Evolutionary conservation across 1,140 invertebrate species (phyloP).

Genomic region (Oreohelix idahoensis): DNA sequence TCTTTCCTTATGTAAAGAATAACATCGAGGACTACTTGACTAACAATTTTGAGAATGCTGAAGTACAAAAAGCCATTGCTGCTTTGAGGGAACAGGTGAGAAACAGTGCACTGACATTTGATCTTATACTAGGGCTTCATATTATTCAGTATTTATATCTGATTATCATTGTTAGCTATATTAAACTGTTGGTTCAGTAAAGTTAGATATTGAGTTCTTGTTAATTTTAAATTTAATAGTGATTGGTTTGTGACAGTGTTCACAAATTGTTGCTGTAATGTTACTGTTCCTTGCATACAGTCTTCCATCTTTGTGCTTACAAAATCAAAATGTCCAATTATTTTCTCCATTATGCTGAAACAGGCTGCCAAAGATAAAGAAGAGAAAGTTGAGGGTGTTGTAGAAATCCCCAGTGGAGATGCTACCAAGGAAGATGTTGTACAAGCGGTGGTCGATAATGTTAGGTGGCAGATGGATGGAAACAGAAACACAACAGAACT

Average conservation of each 20-base stretch:
- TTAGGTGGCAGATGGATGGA: constrained; percentile 85
- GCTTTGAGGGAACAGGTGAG: constrained; percentile 75
- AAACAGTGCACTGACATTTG: too few relatives aligned
- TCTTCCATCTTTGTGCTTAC: too few relatives aligned
- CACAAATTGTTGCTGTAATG: too few relatives aligned
- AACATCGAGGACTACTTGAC: constrained; percentile 82
- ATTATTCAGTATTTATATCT: too few relatives aligned
- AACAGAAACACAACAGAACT: constrained; percentile 87
- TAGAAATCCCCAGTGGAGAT: constrained; percentile 61
- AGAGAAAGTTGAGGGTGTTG: constrained; percentile 59
- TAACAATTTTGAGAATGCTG: constrained; percentile 80
- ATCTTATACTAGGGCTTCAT: neutral
- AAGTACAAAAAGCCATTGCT: constrained; percentile 80
- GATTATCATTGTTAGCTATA: too few relatives aligned
- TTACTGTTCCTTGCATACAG: too few relatives aligned
- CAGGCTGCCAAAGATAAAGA: constrained; percentile 67
- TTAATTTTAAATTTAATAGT: too few relatives aligned
- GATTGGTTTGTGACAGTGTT: too few relatives aligned
- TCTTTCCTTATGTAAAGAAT: constrained; percentile 86
- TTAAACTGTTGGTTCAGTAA: too few relatives aligned
- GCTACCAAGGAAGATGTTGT: constrained; percentile 64
- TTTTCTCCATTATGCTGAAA: neutral
- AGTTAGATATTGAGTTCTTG: too few relatives aligned
- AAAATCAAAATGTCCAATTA: too few relatives aligned
- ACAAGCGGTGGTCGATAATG: constrained; percentile 73